Conservation (phyloP, 1,140 invertebrate genomes). For the Polypedilum vanderplanki region DNA sequence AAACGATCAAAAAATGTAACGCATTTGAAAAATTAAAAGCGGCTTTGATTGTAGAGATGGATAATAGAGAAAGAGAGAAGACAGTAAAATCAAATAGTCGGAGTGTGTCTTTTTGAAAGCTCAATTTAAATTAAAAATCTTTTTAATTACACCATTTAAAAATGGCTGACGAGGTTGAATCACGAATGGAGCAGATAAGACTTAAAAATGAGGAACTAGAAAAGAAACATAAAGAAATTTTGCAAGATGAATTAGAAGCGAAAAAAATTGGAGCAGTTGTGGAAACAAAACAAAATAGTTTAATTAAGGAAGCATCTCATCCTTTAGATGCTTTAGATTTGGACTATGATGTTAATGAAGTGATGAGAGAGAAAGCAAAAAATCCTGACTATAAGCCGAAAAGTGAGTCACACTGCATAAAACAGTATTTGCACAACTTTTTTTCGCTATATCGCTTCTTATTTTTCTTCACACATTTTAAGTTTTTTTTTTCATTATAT, state of each 20-base stretch:
- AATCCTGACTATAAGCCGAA: conserved; percentile 22
- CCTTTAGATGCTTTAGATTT: conserved; percentile 37
- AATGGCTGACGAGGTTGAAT: conserved; percentile 31
- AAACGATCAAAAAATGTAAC: neutral
- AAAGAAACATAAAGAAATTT: conserved; percentile 46
- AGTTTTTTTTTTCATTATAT: neutral
- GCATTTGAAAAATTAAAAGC: neutral
- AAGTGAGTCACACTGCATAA: neutral
- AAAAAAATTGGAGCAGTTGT: conserved; percentile 46
- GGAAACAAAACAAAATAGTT: conserved; percentile 42
- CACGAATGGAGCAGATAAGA: conserved; percentile 46
- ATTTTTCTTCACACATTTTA: neutral
- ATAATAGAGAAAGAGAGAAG: neutral
- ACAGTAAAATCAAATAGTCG: neutral
- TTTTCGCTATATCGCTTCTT: neutral
- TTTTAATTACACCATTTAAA: neutral
- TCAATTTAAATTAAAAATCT: neutral
- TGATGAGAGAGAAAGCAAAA: conserved; percentile 23
- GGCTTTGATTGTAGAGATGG: neutral
- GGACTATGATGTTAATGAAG: conserved; percentile 30
- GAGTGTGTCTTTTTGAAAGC: neutral
- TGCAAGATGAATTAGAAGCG: conserved; percentile 46
- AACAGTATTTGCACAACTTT: conserved; percentile 6
- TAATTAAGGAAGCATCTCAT: conserved; percentile 38
- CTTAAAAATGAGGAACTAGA: conserved; percentile 47